Evolutionary conservation across 2,888 invertebrate genomes (phyloP), one percentile per base, ranked within the genome.

Genomic region (Meganola albula): DNA sequence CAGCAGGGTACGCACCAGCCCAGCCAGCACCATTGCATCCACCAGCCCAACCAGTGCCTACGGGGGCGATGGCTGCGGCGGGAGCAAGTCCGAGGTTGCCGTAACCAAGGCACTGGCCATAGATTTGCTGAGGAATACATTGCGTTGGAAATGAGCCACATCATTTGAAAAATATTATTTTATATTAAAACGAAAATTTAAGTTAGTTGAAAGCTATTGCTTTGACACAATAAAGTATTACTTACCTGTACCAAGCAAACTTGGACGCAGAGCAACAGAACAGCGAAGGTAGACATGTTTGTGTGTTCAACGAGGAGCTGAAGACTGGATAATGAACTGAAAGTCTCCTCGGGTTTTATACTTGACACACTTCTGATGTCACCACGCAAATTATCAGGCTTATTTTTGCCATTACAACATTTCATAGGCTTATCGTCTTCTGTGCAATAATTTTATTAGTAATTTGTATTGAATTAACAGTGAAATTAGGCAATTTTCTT

Each of bases 261-360:
- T 27, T 36, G 36, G 24, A 48, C 34, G 47, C 50, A 50, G 25
- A 51, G 37, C 16, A 53, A 34, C 8, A 51, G 14, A 9, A 47
- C 20, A 13, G 40, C 35, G 21, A 44, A 38, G 28, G 42, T 28
- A 28, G 34, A 29, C 46, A 46, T 46, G 14, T 37, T 37, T 29
- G 37, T 32, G 26, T 29, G 14, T 32, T 36, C 27, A 36, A 32
- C 32, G 25, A 29, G 6, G 10, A 12, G 14, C 23, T 30, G 16
- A 35, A 29, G 13, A 34, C 32, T 12, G 32, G 33, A 37, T 35
- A 16, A 25, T 25, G 3, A 12, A 13, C 11, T 8, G 2, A 0
- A 24, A 23, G 1, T 1, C 1, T 4, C 12, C 2, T 2, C n/a
- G 24, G 4, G 6, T 28, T 40, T 22, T 44, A 44, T 36, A 40